Conservation (phyloP, 2,888 invertebrate genomes). For the Scaptomyza flava region DNA sequence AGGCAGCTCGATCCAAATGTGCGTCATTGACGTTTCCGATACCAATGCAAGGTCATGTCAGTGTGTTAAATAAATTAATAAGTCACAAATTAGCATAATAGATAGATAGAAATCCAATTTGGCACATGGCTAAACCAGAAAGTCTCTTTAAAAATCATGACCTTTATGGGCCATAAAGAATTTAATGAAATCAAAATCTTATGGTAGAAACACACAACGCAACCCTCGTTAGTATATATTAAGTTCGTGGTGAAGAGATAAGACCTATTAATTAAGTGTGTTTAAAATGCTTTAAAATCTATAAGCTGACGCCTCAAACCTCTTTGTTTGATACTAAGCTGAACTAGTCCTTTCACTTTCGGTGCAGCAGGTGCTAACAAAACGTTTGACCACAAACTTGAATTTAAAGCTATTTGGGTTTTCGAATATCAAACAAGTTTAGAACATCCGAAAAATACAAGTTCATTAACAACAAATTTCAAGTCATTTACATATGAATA, state of each 20-base stretch:
- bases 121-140: not conserved
- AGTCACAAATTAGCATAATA: constrained; percentile 60
- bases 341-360: constrained; percentile 66
- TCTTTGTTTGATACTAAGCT: constrained; percentile 1
- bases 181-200: not conserved
- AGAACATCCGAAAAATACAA: constrained; percentile 45
- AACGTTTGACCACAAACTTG: constrained; percentile 6
- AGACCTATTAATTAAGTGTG: constrained; percentile 1
- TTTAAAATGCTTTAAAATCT: constrained; percentile 5
- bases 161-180: not conserved
- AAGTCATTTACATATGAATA: constrained; percentile 59
- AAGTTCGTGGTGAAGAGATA: constrained; percentile 1
- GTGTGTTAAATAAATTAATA: constrained; percentile 61
- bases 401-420: constrained; percentile 18
- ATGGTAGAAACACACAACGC: not conserved
- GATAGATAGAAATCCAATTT: not conserved
- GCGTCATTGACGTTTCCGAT: constrained; percentile 49
- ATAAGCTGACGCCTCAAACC: constrained; percentile 1
- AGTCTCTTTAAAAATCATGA: not conserved
- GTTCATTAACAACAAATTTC: constrained; percentile 65
- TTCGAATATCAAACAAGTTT: constrained; percentile 60
- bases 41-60: constrained; percentile 47
- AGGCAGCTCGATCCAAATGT: constrained; percentile 53
- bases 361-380: constrained; percentile 25
- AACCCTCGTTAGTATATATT: not conserved